Conservation (phyloP, 1,140 invertebrate species). For the Papilio aristodemus region DNA sequence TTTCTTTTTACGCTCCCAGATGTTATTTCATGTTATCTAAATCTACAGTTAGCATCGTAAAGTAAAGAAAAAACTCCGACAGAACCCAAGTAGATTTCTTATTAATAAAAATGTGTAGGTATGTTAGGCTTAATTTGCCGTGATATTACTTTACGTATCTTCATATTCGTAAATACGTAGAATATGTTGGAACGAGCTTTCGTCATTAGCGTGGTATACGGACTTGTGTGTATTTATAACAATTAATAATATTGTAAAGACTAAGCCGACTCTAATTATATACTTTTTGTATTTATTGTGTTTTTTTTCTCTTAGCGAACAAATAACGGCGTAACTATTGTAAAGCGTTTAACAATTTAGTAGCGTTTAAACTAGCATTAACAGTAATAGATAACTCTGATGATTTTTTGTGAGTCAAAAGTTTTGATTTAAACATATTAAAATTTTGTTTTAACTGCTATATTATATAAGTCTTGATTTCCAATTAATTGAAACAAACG, state of each 20-base stretch:
- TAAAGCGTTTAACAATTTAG: neutral
- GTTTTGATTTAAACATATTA: neutral
- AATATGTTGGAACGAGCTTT: constrained; percentile 73
- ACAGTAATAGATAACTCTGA: too few species aligned
- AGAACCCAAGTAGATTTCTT: constrained; percentile 18
- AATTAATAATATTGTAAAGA: constrained; percentile 52
- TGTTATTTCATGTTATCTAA: constrained; percentile 3
- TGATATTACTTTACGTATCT: constrained; percentile 67
- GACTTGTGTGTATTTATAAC: constrained; percentile 60
- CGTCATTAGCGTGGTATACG: constrained; percentile 75
- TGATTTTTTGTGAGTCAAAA: neutral
- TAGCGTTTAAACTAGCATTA: neutral
- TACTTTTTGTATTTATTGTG: neutral
- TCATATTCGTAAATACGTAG: constrained; percentile 62
- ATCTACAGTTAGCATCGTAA: neutral
- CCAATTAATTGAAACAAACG: neutral
- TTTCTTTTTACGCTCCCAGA: neutral
- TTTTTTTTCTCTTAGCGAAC: neutral
- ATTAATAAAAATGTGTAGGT: constrained; percentile 18
- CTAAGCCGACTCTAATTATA: constrained; percentile 14
- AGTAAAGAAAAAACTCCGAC: neutral
- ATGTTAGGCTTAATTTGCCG: constrained; percentile 36
- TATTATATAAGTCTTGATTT: too few species aligned
- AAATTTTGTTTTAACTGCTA: too few species aligned
- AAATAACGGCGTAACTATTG: neutral